Conservation (phyloP, 2,888 invertebrate species). For the Capitulum mitella region DNA sequence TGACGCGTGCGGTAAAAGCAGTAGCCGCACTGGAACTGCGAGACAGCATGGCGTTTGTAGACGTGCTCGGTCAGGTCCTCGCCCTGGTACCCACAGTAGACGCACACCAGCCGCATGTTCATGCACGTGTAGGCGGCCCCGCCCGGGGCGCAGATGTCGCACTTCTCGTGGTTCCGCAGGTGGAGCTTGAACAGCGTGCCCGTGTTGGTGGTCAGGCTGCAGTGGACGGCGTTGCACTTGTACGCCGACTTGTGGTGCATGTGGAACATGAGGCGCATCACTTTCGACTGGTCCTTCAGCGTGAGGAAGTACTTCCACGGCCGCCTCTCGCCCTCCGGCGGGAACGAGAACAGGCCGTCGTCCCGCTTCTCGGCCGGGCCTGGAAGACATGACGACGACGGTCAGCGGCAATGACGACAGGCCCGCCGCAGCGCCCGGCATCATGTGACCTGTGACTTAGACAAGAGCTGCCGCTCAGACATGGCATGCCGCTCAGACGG, state of each 20-base stretch:
- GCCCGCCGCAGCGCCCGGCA: no score
- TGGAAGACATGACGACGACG: no score
- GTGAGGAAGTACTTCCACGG: conserved; percentile 22
- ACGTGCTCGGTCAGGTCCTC: conserved; percentile 54
- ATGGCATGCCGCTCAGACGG: no score
- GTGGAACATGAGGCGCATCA: conserved; percentile 24
- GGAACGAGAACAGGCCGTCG: conserved; percentile 20
- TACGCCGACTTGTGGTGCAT: conserved; percentile 27
- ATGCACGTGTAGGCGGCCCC: conserved; percentile 68
- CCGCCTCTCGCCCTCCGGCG: not conserved
- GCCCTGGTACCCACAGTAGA: conserved; percentile 54
- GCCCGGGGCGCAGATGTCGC: conserved; percentile 42
- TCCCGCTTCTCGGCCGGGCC: not conserved
- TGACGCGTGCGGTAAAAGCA: conserved; percentile 61
- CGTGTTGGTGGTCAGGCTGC: conserved; percentile 22
- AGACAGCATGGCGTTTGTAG: conserved; percentile 54
- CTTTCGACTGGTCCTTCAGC: conserved; percentile 13
- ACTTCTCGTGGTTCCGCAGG: conserved; percentile 21
- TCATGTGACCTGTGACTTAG: no score
- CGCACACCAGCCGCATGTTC: conserved; percentile 43
- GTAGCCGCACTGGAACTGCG: conserved; percentile 56
- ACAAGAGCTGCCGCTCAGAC: no score
- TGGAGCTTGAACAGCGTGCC: conserved; percentile 20
- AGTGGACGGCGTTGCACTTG: conserved; percentile 25
- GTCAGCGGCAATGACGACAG: no score